These are phyloP conservation scores for Argya squamiceps DNA, from an alignment of 2,797 vertebrate species.

Conservation along the genomic window DNA sequence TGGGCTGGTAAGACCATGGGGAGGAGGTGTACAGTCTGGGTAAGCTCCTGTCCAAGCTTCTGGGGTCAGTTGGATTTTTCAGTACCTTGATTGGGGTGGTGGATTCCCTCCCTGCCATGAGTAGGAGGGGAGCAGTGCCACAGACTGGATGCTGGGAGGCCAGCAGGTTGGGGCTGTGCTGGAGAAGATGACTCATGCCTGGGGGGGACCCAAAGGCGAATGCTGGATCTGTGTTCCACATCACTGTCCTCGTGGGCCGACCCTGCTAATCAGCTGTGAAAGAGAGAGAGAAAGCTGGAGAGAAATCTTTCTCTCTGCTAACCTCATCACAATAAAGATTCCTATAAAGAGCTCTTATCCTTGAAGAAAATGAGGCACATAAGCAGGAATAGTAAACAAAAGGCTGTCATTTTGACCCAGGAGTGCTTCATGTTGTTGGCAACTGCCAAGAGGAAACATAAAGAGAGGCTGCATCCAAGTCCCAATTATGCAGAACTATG, in stretches of 20 bases:
- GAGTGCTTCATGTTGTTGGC: constrained; percentile 58
- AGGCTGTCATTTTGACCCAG: constrained; percentile 60
- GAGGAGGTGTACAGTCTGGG: fast-evolving
- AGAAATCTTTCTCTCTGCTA: constrained; percentile 55
- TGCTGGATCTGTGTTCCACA: not conserved
- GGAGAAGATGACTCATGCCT: not conserved
- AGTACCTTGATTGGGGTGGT: not conserved
- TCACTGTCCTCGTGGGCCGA: not conserved
- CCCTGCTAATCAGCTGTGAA: constrained; percentile 57
- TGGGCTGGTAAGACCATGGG: fast-evolving
- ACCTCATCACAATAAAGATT: constrained; percentile 67
- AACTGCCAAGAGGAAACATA: constrained; percentile 62
- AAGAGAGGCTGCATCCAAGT: constrained; percentile 49
- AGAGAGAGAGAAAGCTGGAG: constrained; percentile 54
- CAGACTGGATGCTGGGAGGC: fast-evolving
- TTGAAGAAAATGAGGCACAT: constrained; percentile 68
- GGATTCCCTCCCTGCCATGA: fast-evolving
- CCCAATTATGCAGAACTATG: constrained; percentile 56
- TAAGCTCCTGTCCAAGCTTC: not conserved
- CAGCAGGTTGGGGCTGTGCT: not conserved
- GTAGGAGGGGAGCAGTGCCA: not conserved
- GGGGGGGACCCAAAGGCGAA: not conserved
- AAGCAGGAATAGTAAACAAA: constrained; percentile 68
- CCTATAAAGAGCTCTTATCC: constrained; percentile 70
- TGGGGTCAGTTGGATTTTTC: fast-evolving